These are phyloP conservation scores for Nibea albiflora DNA, from an alignment of 2,113 vertebrate genomes.

Conservation along the genomic window DNA sequence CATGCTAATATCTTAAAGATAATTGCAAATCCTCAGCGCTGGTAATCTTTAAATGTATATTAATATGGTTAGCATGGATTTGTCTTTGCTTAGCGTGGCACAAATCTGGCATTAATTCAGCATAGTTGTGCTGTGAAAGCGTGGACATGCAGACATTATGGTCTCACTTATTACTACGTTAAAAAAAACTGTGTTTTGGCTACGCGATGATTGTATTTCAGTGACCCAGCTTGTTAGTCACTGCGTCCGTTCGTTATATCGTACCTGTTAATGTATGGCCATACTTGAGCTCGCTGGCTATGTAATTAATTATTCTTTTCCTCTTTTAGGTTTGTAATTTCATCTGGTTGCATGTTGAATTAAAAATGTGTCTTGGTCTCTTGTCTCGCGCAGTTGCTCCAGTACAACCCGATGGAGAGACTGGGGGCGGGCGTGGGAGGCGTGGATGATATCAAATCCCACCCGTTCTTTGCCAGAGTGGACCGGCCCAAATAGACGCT, in stretches of 20 bases:
- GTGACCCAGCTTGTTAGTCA: background rate
- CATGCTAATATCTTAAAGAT: conserved; percentile 44
- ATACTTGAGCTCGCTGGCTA: background rate
- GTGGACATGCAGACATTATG: background rate
- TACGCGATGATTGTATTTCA: background rate
- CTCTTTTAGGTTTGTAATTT: background rate
- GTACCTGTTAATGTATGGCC: background rate
- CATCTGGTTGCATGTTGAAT: background rate
- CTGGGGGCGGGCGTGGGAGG: conserved; percentile 94
- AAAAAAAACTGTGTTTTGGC: too few species aligned
- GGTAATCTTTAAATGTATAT: conserved; percentile 47
- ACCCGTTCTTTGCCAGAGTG: conserved; percentile 93
- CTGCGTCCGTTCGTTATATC: too few species aligned
- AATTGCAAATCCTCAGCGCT: conserved; percentile 47
- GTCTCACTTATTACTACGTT: too few species aligned
- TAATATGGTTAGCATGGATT: conserved; percentile 28
- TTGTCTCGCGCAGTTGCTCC: conserved; percentile 88
- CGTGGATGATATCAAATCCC: conserved; percentile 97
- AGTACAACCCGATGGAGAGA: conserved; percentile 94
- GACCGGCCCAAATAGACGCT: conserved; percentile 86
- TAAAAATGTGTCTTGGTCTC: conserved; percentile 13
- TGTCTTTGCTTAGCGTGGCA: conserved; percentile 27
- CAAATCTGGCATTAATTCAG: conserved; percentile 9
- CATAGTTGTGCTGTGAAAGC: background rate
- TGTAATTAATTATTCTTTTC: too few species aligned